Evolutionary conservation across 2,797 vertebrate genomes (phyloP), one percentile per base, ranked within the genome.

Genomic region (Lagocephalus sceleratus): DNA sequence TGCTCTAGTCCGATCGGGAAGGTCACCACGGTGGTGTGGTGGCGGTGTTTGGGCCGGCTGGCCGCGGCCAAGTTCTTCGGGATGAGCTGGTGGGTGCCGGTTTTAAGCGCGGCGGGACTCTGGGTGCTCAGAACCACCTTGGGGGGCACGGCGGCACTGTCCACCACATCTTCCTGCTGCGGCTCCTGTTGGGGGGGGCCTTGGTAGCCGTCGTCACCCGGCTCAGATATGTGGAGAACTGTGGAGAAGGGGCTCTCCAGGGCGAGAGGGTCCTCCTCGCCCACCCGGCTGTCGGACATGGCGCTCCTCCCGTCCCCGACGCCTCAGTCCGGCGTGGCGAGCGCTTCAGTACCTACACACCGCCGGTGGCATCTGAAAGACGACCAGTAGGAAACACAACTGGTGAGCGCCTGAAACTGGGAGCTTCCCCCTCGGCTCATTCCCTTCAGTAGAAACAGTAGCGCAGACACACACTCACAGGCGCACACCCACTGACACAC

Each of bases 71-170:
- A 51, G 75, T 75, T 87, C 49, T 81, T 92, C 23, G 97, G 97
- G 57, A 99, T 98, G 47, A 98, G 82, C 88, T 99, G 96, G 20
- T 91, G 87, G 0, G 87, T 92, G 12, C 96, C 94, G 42, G 88
- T 52, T 71, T 93, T 95, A 14, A 77, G 84, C 0, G 94, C 91
- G 0, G 73, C 94, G 0, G 90, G 76, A 57, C 95, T 96, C 14
- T 92, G 72, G 0, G 94, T 97, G 90, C 95, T 98, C 48, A 98
- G 85, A 44, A 96, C 0, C n/a, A 93, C 60, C 25, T 20, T 44
- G 6, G 32, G 47, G 47, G 69, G 61, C 3, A 73, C 68, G 0
- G 2, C 57, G 0, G 66, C 41, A 17, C 64, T 73, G 0, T 78
- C 39, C 0, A 21, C 47, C 5, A 5, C 32, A 10, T 69, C 71